A percentile compares a stretch with the other conserved stretches of the same genome.
phyloP scores from a whole-genome alignment of 2,888 invertebrate genomes.

The Gortyna flavago region DNA sequence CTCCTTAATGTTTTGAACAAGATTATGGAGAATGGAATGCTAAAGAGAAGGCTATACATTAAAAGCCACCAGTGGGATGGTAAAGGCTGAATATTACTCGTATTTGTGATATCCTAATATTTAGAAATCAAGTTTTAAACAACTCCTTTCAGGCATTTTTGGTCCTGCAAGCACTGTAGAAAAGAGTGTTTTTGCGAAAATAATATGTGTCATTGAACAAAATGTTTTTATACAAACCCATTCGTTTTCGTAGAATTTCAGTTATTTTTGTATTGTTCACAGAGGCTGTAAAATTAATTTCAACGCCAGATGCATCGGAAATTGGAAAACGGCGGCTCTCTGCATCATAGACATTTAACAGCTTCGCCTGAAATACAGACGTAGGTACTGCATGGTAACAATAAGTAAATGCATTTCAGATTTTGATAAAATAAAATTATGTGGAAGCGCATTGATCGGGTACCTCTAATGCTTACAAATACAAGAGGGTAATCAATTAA shows the following conservation, averaged over 20 bases:
- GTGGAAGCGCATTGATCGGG: neutral
- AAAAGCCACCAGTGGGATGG: neutral
- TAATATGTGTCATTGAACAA: neutral
- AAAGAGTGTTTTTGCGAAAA: neutral
- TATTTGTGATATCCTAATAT: neutral
- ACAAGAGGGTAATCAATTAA: neutral
- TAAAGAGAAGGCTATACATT: neutral
- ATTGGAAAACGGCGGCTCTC: conserved; percentile 30
- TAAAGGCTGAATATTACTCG: no score
- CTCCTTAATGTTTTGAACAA: neutral
- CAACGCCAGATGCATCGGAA: conserved; percentile 45
- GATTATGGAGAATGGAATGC: neutral
- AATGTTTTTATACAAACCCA: neutral
- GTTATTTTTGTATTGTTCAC: conserved; percentile 26
- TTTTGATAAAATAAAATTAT: neutral
- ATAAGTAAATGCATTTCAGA: neutral
- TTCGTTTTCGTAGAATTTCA: conserved; percentile 2
- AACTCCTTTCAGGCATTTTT: neutral
- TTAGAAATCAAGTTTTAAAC: neutral
- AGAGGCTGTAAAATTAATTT: conserved; percentile 36
- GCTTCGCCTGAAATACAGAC: neutral
- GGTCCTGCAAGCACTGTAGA: neutral
- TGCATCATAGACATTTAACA: conserved; percentile 9
- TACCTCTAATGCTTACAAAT: neutral
- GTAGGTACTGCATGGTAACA: neutral